phyloP scores from a whole-genome alignment of 1,140 invertebrate species.

The Daktulosphaira vitifoliae region DNA sequence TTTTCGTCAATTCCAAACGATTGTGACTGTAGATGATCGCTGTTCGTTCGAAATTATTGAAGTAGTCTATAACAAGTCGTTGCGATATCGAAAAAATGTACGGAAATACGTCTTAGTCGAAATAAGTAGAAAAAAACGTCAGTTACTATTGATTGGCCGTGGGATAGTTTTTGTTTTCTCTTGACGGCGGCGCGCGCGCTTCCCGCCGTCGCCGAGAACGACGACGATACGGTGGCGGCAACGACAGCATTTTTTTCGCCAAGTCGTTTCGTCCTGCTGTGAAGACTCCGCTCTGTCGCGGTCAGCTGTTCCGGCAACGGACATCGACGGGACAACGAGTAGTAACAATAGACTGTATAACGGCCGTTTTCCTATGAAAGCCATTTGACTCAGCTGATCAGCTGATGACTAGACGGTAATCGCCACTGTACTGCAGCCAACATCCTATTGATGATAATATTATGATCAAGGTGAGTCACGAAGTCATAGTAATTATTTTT shows the following conservation, averaged over 20 bases:
- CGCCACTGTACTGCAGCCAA: no score
- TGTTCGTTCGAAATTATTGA: no score
- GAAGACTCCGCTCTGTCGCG: background rate
- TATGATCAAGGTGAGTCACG: no score
- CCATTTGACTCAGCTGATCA: no score
- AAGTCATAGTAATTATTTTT: no score
- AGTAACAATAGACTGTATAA: no score
- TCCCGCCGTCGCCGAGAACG: background rate
- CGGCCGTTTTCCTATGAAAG: no score
- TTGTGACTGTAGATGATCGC: background rate
- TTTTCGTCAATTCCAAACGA: background rate
- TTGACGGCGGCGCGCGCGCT: constrained; percentile 23
- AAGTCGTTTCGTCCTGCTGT: constrained; percentile 12
- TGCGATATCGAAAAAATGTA: no score
- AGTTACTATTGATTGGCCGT: constrained; percentile 30
- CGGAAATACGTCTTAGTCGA: no score
- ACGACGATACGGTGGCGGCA: background rate
- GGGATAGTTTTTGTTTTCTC: constrained; percentile 19
- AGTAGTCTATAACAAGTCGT: no score
- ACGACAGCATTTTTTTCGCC: constrained; percentile 1
- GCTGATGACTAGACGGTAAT: no score
- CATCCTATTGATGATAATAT: no score
- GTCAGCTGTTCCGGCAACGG: background rate
- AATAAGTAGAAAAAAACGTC: constrained; percentile 2
- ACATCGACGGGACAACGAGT: background rate